Evolutionary conservation across 1,140 invertebrate genomes (phyloP).

Genomic region (Drosophila subpulchrella): DNA sequence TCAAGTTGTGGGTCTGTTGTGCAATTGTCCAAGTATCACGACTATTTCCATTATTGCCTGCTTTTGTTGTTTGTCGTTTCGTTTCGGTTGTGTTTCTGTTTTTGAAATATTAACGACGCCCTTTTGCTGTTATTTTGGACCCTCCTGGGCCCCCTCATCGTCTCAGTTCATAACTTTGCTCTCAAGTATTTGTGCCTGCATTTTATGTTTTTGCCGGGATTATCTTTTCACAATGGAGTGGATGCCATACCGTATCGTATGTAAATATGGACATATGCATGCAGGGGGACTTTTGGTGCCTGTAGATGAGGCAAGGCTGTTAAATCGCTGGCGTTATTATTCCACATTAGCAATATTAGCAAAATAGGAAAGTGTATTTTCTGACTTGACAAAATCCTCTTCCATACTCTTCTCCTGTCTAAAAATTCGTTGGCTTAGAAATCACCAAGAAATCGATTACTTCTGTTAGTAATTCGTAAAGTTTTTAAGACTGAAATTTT

Average conservation of each 20-base stretch:
- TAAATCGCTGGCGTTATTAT: not conserved
- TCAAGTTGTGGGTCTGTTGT: constrained; percentile 56
- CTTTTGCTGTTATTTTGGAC: constrained; percentile 69
- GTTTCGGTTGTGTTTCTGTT: constrained; percentile 65
- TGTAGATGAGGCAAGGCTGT: not conserved
- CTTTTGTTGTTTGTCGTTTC: constrained; percentile 31
- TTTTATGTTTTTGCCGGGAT: constrained; percentile 61
- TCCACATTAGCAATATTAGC: not conserved
- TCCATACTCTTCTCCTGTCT: no score
- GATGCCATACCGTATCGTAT: constrained; percentile 11
- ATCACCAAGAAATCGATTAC: no score
- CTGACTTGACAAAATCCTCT: no score
- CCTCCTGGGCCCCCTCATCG: not conserved
- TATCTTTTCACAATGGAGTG: constrained; percentile 31
- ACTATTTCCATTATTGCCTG: constrained; percentile 31
- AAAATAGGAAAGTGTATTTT: no score
- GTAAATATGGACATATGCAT: constrained; percentile 21
- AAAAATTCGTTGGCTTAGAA: no score
- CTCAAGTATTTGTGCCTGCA: constrained; percentile 74
- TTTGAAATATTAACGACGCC: constrained; percentile 82
- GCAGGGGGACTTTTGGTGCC: not conserved
- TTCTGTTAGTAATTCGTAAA: no score
- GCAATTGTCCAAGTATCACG: constrained; percentile 60
- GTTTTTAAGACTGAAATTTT: no score
- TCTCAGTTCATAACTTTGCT: constrained; percentile 67